Base-by-base conservation (phyloP, 1,140 invertebrate genomes). In the Rhopalosiphum padi region DNA sequence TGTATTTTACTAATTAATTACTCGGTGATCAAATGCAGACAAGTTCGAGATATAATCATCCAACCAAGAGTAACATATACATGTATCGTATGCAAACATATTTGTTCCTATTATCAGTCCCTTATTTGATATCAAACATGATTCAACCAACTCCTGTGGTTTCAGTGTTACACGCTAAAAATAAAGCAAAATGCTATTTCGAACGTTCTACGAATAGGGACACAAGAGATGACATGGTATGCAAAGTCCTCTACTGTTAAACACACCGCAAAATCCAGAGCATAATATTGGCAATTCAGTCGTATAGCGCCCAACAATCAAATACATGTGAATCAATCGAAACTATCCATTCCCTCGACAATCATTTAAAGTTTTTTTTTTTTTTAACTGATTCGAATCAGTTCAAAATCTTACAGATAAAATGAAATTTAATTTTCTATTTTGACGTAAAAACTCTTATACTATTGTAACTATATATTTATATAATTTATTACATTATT, bases 1-100 rank as follows among this genome's bases (percentile, higher is more conserved):
- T 25, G 37, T 68, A 46, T 68, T 68, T 90, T n/a, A 90, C 30
- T 90, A 60, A 90, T 90, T 90, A 90, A 90, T 68, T 60, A 90
- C 37, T 68, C 22, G 18, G 9, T 43, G 37, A 68, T 90, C 89
- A 68, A 90, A 90, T 25, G 25, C 37, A 90, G 53, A 43, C 60
- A 41, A 43, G 30, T 90, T n/a, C 48, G 35, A 55, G 23, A 89
- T 89, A 3, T n/a, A 90, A 90, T n/a, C 89, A 46, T 68, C 41
- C 53, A 68, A 68, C 55, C 51, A 89, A 53, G 8, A 55, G 53
- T 89, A 89, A 89, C 48, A 37, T 89, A 15, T 23, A 41, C 48
- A 89, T 41, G 55, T 21, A 86, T 43, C 18, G 60, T 41, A 37
- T 51, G 18, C 1, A 87, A 43, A 35, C 86, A 51, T n/a, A 15